These are phyloP conservation scores for Pinctada fucata DNA, from an alignment of 2,888 invertebrate species.

Conservation along the genomic window DNA sequence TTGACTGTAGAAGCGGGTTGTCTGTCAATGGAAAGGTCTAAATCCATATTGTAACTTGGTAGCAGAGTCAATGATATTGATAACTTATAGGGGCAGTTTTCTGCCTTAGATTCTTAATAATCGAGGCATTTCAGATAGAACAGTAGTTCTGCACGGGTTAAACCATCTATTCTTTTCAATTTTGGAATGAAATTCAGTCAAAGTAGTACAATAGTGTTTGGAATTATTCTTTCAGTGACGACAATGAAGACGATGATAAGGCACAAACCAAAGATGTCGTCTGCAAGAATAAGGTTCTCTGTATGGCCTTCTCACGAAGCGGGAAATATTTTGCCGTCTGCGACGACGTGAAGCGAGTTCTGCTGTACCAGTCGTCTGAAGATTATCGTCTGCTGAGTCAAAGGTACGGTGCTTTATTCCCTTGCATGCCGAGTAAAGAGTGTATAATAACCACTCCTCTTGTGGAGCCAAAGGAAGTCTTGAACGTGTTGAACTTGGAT, in stretches of 20 bases:
- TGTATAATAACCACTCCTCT: too few relatives aligned
- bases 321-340: slow-evolving; percentile 65
- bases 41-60: slow-evolving; percentile 45
- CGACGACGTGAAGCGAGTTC: slow-evolving; percentile 69
- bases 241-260: too few relatives aligned
- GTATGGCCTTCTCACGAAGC: slow-evolving; percentile 35
- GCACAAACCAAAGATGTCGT: too few relatives aligned
- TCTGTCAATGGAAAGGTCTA: slow-evolving; percentile 58
- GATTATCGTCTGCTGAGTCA: slow-evolving; percentile 43
- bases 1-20: slow-evolving; percentile 59
- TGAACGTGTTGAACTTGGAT: background rate
- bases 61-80: slow-evolving; percentile 67
- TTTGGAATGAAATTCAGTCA: too few relatives aligned
- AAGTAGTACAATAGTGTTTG: too few relatives aligned
- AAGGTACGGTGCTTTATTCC: slow-evolving; percentile 43
- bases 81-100: slow-evolving; percentile 49
- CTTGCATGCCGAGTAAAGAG: too few relatives aligned
- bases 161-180: too few relatives aligned
- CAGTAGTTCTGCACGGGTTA: background rate
- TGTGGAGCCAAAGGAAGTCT: slow-evolving; percentile 4
- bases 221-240: too few relatives aligned
- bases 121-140: background rate
- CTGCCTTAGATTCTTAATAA: slow-evolving; percentile 28
- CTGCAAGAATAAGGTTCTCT: slow-evolving; percentile 11
- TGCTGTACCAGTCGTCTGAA: slow-evolving; percentile 54